Percentiles rank a stretch among this genome's conserved stretches.
These are phyloP conservation scores for Hesperophylax magnus DNA, from an alignment of 1,140 invertebrate species.

Conservation along the genomic window DNA sequence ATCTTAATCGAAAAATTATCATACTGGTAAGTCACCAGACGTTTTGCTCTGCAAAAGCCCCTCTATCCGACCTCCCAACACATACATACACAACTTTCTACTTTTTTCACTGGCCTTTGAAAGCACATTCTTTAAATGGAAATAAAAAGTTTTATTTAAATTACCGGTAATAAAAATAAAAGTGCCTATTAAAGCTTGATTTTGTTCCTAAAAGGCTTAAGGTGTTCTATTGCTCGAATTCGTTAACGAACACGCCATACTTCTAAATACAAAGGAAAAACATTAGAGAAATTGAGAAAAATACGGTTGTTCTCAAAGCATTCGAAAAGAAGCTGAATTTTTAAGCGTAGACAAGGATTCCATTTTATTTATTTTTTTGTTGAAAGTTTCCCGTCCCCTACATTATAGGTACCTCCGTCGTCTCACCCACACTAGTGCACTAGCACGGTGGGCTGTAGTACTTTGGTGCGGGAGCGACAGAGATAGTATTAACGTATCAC, in stretches of 20 bases:
- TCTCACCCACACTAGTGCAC: no score
- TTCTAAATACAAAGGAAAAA: slow-evolving; percentile 24
- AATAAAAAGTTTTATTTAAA: slow-evolving; percentile 37
- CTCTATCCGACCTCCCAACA: no score
- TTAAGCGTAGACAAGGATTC: slow-evolving; percentile 34
- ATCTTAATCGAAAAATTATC: slow-evolving; percentile 12
- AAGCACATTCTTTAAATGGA: slow-evolving; percentile 14
- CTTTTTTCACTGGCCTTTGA: background rate
- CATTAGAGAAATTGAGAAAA: slow-evolving; percentile 36
- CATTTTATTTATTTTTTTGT: slow-evolving; percentile 28
- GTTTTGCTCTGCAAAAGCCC: background rate
- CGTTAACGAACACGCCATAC: slow-evolving; percentile 29
- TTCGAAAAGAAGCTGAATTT: slow-evolving; percentile 31
- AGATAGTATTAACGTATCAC: slow-evolving; percentile 27
- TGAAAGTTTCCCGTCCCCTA: slow-evolving; percentile 5
- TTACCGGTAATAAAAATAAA: slow-evolving; percentile 20
- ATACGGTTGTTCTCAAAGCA: slow-evolving; percentile 23
- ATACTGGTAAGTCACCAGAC: background rate
- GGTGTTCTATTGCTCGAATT: slow-evolving; percentile 29
- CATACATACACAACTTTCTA: background rate
- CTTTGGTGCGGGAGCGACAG: background rate
- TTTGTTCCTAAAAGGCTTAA: slow-evolving; percentile 35
- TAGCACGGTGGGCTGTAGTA: no score
- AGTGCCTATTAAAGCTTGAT: slow-evolving; percentile 27
- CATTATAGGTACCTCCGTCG: no score